These are phyloP conservation scores for Hassar affinis DNA, from an alignment of 2,113 vertebrate species.

Conservation along the genomic window DNA sequence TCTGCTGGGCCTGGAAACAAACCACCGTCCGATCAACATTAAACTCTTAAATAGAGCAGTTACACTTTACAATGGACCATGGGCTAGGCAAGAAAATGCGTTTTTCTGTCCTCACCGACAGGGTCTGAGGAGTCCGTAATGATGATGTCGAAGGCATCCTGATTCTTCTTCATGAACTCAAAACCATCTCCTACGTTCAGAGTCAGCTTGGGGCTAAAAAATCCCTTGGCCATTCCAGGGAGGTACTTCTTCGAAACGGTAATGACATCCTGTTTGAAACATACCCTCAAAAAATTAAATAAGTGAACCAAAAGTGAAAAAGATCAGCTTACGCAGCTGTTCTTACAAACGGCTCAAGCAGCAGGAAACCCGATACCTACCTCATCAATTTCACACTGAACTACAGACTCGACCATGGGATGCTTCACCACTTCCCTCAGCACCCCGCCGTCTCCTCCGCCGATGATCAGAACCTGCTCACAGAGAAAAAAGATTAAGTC, in stretches of 20 bases:
- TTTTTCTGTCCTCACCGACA: slow-evolving; percentile 78
- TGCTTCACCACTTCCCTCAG: slow-evolving; percentile 94
- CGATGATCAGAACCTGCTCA: slow-evolving; percentile 90
- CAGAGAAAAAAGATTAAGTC: not conserved
- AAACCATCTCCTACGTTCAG: slow-evolving; percentile 93
- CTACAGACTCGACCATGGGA: slow-evolving; percentile 85
- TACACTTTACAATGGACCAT: not conserved
- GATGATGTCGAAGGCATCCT: slow-evolving; percentile 95
- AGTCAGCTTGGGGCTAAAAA: slow-evolving; percentile 90
- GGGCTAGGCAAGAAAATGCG: not conserved
- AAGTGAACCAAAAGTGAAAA: not conserved
- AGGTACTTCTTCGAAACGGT: slow-evolving; percentile 94
- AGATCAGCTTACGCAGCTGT: not conserved
- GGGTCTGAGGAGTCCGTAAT: slow-evolving; percentile 98
- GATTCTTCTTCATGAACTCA: slow-evolving; percentile 98
- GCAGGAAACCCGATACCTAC: slow-evolving; percentile 60
- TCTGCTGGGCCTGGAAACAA: slow-evolving; percentile 84
- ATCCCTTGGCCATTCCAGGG: slow-evolving; percentile 92
- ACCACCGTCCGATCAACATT: slow-evolving; percentile 9
- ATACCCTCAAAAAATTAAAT: not conserved
- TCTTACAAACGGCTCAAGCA: not conserved
- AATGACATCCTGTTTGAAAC: slow-evolving; percentile 85
- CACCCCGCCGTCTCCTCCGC: slow-evolving; percentile 93
- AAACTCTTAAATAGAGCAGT: not conserved
- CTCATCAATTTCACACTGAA: slow-evolving; percentile 97